Conservation (phyloP, 2,888 invertebrate species). For the Pomacea canaliculata region DNA sequence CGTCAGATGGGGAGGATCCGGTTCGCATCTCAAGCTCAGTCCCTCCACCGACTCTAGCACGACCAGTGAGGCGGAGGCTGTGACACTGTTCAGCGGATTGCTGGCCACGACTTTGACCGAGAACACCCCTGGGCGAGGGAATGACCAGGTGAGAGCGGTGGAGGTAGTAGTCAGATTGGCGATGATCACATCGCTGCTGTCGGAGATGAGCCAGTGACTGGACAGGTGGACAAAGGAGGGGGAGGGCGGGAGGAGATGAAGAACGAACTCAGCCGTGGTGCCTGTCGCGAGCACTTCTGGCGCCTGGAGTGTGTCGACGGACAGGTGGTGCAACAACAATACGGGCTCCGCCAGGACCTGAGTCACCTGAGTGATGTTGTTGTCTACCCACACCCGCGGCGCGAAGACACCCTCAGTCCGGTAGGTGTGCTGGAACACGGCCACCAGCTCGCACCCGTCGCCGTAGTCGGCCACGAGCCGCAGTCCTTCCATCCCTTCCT, state of each 20-base stretch:
- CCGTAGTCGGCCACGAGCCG: conserved; percentile 53
- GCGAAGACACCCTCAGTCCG: conserved; percentile 41
- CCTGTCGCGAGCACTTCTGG: conserved; percentile 24
- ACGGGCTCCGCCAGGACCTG: conserved; percentile 23
- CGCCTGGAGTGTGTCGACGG: conserved; percentile 31
- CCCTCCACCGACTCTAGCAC: conserved; percentile 45
- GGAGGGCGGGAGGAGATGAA: conserved; percentile 32
- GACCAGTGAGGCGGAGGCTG: conserved; percentile 32
- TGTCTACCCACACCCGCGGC: conserved; percentile 39
- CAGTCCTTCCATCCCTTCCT: conserved; percentile 6
- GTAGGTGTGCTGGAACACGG: conserved; percentile 51
- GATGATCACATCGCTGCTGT: conserved; percentile 25
- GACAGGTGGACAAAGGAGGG: conserved; percentile 23
- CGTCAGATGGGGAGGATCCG: conserved; percentile 28
- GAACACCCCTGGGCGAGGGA: conserved; percentile 43
- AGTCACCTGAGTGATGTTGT: conserved; percentile 30
- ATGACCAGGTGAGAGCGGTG: conserved; percentile 35
- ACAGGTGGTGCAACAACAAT: conserved; percentile 34
- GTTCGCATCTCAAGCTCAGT: conserved; percentile 37
- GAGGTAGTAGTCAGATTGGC: conserved; percentile 28
- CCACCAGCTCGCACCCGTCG: conserved; percentile 47
- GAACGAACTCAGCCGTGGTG: conserved; percentile 22
- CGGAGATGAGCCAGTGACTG: conserved; percentile 37
- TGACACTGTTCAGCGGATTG: conserved; percentile 42
- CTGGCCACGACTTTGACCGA: conserved; percentile 34